Conservation (phyloP, 2,113 vertebrate species). For the Cyrtonyx montezumae region DNA sequence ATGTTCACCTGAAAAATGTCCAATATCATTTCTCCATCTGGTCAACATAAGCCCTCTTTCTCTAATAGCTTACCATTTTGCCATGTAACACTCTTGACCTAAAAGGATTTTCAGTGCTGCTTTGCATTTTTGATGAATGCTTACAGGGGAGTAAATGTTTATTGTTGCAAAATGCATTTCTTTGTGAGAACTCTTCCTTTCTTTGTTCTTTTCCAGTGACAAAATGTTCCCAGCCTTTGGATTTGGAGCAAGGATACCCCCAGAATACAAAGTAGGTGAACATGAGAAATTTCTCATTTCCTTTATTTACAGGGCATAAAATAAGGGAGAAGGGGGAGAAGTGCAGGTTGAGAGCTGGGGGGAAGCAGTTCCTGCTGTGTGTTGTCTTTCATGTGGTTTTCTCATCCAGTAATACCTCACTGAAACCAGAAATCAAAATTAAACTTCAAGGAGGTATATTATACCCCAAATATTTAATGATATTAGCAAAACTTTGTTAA, state of each 20-base stretch:
- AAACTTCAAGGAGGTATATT: neutral
- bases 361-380: neutral
- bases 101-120: neutral
- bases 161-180: neutral
- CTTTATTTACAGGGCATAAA: neutral
- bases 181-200: neutral
- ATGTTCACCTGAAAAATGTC: neutral
- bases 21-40: neutral
- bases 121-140: neutral
- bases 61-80: neutral
- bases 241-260: conserved; percentile 95
- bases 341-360: neutral
- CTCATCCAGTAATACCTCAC: neutral
- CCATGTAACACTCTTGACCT: neutral
- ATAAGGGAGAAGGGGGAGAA: neutral
- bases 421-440: neutral
- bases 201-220: conserved; percentile 85
- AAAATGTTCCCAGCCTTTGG: conserved; percentile 99
- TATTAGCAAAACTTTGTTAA: neutral
- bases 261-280: conserved; percentile 91
- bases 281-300: conserved; percentile 2
- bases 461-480: neutral
- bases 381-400: neutral
- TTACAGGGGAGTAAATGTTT: neutral
- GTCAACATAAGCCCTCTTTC: neutral